Percentiles rank a stretch among this genome's conserved stretches.
These are phyloP conservation scores for Neodiprion fabricii DNA, from an alignment of 1,140 invertebrate species.

Conservation along the genomic window DNA sequence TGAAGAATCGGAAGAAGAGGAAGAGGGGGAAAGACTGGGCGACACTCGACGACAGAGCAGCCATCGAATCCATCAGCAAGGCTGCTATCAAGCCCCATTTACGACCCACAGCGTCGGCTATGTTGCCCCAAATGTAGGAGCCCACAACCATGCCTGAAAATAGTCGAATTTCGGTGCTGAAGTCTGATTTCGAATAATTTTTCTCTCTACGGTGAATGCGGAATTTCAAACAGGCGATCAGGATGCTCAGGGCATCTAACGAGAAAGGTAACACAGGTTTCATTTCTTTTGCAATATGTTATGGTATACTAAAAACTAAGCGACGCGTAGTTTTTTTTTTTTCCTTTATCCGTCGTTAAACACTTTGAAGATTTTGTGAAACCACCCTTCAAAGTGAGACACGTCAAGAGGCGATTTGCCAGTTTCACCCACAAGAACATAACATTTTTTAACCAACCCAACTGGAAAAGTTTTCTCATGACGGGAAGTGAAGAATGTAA, in stretches of 20 bases:
- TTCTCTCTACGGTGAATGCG: not conserved
- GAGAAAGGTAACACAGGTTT: not conserved
- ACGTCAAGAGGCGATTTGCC: conserved; percentile 29
- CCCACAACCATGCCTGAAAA: conserved; percentile 72
- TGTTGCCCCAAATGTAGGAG: conserved; percentile 71
- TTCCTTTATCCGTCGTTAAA: not conserved
- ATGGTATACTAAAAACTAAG: no score
- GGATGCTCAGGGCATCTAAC: not conserved
- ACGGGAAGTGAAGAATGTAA: conserved; percentile 38
- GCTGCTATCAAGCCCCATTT: conserved; percentile 67
- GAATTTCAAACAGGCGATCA: conserved; percentile 2
- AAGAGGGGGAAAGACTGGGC: conserved; percentile 63
- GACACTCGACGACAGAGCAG: conserved; percentile 66
- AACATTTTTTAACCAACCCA: no score
- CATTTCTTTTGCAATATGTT: no score
- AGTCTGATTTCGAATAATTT: not conserved
- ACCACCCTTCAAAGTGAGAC: not conserved
- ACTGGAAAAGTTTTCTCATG: no score
- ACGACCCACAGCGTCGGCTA: conserved; percentile 69
- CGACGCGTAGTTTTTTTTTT: conserved; percentile 12
- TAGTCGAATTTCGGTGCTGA: not conserved
- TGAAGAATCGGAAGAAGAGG: conserved; percentile 67
- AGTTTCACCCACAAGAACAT: no score
- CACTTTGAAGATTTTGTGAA: not conserved
- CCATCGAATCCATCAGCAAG: conserved; percentile 67